Evolutionary conservation across 2,797 vertebrate species (phyloP), one percentile per base, ranked within the genome.

Genomic region (Onychomys torridus): DNA sequence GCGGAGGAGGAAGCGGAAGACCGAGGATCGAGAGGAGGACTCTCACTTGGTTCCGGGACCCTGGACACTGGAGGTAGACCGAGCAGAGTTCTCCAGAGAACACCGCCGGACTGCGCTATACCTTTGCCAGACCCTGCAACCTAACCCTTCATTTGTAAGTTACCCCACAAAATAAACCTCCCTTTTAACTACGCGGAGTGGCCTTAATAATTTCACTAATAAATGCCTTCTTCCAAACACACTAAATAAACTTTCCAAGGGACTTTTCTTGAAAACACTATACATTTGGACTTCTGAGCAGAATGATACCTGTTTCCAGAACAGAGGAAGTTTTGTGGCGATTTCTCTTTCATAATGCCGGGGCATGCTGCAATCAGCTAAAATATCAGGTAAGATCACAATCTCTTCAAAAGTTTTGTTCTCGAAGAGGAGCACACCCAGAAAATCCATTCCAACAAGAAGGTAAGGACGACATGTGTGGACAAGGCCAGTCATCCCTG

Each of bases 371-470:
- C 82, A 89, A 90, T 89, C n/a, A 92, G 27, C 23, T 52, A 94
- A 95, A 8, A 69, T 12, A 93, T 89, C n/a, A 92, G 27, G 32
- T 52, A 94, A 95, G 13, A 78, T 12, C 40, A 49, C 6, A 57
- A 19, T 83, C 55, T 81, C 57, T 40, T 88, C 46, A 76, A 88
- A 93, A 97, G 63, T 81, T 91, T 77, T 73, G 25, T 61, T 96
- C 86, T 96, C 25, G 77, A 85, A 23, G 65, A 94, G 57, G 32
- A 81, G 6, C 11, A 29, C 49, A 55, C 93, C 37, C 92, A 85
- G 52, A 83, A 93, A 97, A 95, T 95, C 57, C 82, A 77, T 86
- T 93, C 73, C 32, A 1, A 83, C 25, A 82, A 71, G 40, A 76
- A 89, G 71, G 43, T 79, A 76, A 87, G 49, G 61, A 67, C 46